Base-by-base conservation (phyloP, 2,797 vertebrate species). In the Passerculus sandwichensis region DNA sequence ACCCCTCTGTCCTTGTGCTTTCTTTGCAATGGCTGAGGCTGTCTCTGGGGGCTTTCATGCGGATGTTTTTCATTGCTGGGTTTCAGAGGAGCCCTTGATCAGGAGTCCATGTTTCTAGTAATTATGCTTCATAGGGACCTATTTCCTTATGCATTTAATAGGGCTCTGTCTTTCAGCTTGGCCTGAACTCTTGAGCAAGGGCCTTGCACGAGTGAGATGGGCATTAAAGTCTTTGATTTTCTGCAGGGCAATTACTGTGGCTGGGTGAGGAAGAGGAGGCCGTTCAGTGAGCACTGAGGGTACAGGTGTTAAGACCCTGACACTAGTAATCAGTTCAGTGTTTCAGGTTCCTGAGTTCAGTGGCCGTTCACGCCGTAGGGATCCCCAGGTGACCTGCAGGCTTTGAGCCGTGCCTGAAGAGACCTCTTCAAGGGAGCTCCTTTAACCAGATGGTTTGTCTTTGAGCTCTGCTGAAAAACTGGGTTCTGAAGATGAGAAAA, bases 81-180 rank as follows among this genome's bases (percentile, higher is more conserved):
- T 92, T 81, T 78, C 74, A 45, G 59, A 81, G 84, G 71, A 94
- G 64, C 6, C 5, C 84, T 93, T 85, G 78, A 91, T 94, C 47
- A 29, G 60, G 89, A 92, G 56, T 78, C 83, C 2, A 0, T 17
- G 42, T 67, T 92, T 70, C 85, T 76, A 34, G 76, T 93, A 86
- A 86, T 93, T 88, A 62, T 15, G 32, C 74, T 85, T 92, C 48
- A 21, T n/a, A 36, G 45, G 32, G 45, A 54, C 50, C 53, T 47
- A 27, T 96, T 97, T 94, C 82, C 94, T 67, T 89, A 92, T 38
- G 88, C 51, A 62, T 94, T 94, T 96, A 91, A 88, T 81, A 59
- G 77, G 83, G 64, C 66, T 94, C 80, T 59, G 65, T 77, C 79
- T 95, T 81, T 62, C 88, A 56, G 77, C 53, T 93, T 50, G 60